These are phyloP conservation scores for Lagopus leucura DNA, from an alignment of 2,113 vertebrate species.

Conservation along the genomic window DNA sequence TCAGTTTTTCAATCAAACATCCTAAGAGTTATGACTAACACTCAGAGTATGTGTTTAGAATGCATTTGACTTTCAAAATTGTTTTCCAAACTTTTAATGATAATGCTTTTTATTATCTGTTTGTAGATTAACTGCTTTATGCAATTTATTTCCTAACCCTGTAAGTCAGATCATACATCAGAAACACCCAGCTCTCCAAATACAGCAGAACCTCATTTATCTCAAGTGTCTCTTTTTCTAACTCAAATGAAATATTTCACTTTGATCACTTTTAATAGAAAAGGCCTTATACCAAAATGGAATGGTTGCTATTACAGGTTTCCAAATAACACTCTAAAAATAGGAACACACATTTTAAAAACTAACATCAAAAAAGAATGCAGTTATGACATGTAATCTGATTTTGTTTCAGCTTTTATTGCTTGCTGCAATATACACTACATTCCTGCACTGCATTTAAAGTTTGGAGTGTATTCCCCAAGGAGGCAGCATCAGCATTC, in stretches of 20 bases:
- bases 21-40: not conserved
- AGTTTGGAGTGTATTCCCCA: not conserved
- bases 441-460: not conserved
- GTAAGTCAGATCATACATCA: not conserved
- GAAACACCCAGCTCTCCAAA: constrained; percentile 39
- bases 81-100: not conserved
- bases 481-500: not conserved
- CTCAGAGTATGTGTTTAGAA: not conserved
- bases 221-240: constrained; percentile 36
- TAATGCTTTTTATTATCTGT: constrained; percentile 5
- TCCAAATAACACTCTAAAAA: constrained; percentile 59
- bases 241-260: constrained; percentile 57
- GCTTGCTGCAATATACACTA: not conserved
- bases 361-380: constrained; percentile 35
- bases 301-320: constrained; percentile 51
- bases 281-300: constrained; percentile 17
- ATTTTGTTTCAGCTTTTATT: not conserved
- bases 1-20: constrained; percentile 5
- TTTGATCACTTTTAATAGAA: constrained; percentile 58
- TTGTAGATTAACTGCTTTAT: not conserved
- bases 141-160: constrained; percentile 19
- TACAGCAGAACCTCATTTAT: constrained; percentile 50
- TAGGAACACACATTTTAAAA: constrained; percentile 52
- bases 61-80: not conserved
- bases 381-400: not conserved